These are phyloP conservation scores for Hermaeophaga mercurialis DNA, from an alignment of 2,888 invertebrate genomes.

Conservation along the genomic window DNA sequence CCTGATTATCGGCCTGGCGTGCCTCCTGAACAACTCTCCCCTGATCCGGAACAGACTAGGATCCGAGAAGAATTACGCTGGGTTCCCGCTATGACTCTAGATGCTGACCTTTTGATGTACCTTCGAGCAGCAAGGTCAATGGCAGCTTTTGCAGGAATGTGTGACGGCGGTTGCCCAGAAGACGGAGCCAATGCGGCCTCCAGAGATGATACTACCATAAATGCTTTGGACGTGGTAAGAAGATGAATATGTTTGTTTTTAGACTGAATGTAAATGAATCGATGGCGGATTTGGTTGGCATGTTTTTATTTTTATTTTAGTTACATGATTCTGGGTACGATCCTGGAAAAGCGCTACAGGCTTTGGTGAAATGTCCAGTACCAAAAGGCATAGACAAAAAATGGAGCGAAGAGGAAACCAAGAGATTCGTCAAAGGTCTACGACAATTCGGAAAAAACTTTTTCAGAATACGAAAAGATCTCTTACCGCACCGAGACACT, in stretches of 20 bases:
- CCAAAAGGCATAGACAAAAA: slow-evolving; percentile 97
- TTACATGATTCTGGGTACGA: slow-evolving; percentile 96
- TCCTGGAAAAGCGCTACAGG: slow-evolving; percentile 94
- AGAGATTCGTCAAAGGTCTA: slow-evolving; percentile 97
- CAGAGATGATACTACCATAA: slow-evolving; percentile 96
- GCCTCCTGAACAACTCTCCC: slow-evolving; percentile 60
- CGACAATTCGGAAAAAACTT: slow-evolving; percentile 99
- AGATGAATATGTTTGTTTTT: neutral
- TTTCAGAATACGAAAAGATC: slow-evolving; percentile 94
- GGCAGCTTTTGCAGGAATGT: slow-evolving; percentile 98
- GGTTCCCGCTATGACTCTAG: slow-evolving; percentile 91
- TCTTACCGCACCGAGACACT: slow-evolving; percentile 95
- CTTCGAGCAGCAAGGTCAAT: slow-evolving; percentile 95
- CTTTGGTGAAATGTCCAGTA: slow-evolving; percentile 95
- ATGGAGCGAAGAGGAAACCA: slow-evolving; percentile 98
- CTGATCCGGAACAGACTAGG: slow-evolving; percentile 64
- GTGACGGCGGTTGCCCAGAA: slow-evolving; percentile 96
- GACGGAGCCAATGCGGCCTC: slow-evolving; percentile 97
- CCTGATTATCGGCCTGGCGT: slow-evolving; percentile 60
- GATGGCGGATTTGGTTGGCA: neutral
- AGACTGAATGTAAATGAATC: neutral
- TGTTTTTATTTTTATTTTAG: slow-evolving; percentile 55
- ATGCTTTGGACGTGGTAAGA: slow-evolving; percentile 88
- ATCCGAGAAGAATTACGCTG: slow-evolving; percentile 81
- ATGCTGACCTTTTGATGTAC: slow-evolving; percentile 97